Evolutionary conservation across 2,113 vertebrate genomes (phyloP), one percentile per base, ranked within the genome.

Genomic region (Bettongia penicillata): DNA sequence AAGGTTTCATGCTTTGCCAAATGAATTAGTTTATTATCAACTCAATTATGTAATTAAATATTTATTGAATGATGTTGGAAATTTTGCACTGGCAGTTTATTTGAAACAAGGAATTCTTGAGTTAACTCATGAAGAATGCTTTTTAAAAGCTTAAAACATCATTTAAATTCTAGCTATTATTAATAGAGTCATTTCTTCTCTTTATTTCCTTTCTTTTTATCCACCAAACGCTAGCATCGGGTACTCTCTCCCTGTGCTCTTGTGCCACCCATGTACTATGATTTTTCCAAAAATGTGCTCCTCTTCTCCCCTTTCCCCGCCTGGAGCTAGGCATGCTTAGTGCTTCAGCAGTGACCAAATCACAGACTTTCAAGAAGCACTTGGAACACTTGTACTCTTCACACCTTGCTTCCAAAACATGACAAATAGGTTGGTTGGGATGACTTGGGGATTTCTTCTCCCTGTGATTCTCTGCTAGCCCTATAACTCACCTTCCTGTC

Each of bases 101-200:
- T 90, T 91, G 37, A 94, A 95, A 94, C 90, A 68, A 37, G 61
- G 61, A 68, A 68, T 68, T 68, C 31, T 37, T 68, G 61, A n/a
- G 12, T 37, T 68, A 68, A 68, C 31, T 37, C 37, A 31, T 68
- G 14, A 22, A 68, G 37, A 37, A 68, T 37, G 31, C 31, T 68
- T 37, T 68, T 31, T 16, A 77, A 61, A 61, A n/a, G 43, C 37
- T 77, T n/a, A 77, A 77, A n/a, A n/a, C 37, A 77, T 22, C 37
- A n/a, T 22, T 43, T 22, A 77, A n/a, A 77, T 77, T 3, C 31
- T 68, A 68, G 68, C 6, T 77, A 22, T 77, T 77, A 77, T 77
- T 77, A 77, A 43, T 68, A 16, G 55, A 57, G 12, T 43, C 96
- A 52, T 25, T 90, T 89, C 84, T 93, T 91, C 52, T 89, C 92